Percentiles rank a stretch among this genome's conserved stretches.
These are phyloP conservation scores for Caenorhabditis tropicalis DNA, from an alignment of 1,140 invertebrate genomes.

Conservation along the genomic window DNA sequence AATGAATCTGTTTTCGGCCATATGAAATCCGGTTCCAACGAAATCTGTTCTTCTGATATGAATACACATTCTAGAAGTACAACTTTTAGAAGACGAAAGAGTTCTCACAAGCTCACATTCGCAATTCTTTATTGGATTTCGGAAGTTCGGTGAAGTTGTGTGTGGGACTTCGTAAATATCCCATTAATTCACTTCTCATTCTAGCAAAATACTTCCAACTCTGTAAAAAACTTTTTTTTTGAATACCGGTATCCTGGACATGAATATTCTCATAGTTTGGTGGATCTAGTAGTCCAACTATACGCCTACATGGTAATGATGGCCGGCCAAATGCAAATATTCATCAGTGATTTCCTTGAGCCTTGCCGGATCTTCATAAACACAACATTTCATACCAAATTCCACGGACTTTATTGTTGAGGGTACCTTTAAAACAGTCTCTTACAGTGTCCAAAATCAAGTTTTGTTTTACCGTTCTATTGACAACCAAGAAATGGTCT, in stretches of 20 bases:
- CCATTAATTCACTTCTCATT: neutral
- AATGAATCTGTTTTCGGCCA: neutral
- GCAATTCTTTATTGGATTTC: neutral
- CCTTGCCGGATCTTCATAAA: neutral
- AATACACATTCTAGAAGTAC: neutral
- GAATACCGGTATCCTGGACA: too few species aligned
- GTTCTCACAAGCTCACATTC: neutral
- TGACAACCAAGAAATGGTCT: neutral
- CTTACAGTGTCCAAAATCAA: neutral
- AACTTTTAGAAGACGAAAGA: neutral
- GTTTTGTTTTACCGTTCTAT: neutral
- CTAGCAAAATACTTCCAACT: neutral
- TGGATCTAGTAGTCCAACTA: too few species aligned
- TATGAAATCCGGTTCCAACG: neutral
- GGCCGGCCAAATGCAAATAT: neutral
- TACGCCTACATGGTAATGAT: neutral
- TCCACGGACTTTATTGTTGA: neutral
- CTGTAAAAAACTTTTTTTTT: neutral
- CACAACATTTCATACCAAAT: neutral
- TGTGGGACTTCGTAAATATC: neutral
- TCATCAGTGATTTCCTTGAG: neutral
- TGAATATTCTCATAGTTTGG: too few species aligned
- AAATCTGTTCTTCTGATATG: neutral
- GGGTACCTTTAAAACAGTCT: neutral
- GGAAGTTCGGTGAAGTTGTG: neutral